A percentile compares a stretch with the other conserved stretches of the same genome.
Conservation (phyloP, 1,140 invertebrate genomes). For the Venturia canescens region DNA sequence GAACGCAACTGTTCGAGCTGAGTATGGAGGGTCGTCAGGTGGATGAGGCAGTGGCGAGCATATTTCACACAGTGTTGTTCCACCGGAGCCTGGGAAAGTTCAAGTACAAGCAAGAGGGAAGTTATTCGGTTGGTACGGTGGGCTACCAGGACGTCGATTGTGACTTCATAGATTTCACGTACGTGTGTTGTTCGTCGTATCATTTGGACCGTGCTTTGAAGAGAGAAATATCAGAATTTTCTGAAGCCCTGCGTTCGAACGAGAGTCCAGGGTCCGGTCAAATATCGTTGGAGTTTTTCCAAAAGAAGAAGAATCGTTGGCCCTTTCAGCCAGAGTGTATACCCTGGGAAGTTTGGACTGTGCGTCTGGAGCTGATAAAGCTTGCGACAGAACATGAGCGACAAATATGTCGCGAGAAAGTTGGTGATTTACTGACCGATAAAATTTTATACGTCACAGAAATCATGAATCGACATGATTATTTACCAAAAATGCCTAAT, state of each 20-base stretch:
- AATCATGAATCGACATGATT: constrained; percentile 96
- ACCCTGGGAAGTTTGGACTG: constrained; percentile 98
- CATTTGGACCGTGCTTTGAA: constrained; percentile 86
- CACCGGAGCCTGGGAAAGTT: constrained; percentile 97
- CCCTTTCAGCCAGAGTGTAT: constrained; percentile 92
- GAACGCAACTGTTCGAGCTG: constrained; percentile 92
- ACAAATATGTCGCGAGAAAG: constrained; percentile 90
- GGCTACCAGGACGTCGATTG: constrained; percentile 97
- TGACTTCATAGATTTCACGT: constrained; percentile 98
- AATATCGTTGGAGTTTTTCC: constrained; percentile 97
- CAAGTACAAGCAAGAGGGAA: constrained; percentile 94
- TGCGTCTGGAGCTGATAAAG: constrained; percentile 91
- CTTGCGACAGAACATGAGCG: constrained; percentile 92
- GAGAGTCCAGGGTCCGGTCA: constrained; percentile 86
- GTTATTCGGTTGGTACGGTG: constrained; percentile 95
- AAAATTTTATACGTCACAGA: constrained; percentile 96
- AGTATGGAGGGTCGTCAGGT: constrained; percentile 95
- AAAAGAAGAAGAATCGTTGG: constrained; percentile 93
- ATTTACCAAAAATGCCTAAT: constrained; percentile 96
- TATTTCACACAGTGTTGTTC: constrained; percentile 97
- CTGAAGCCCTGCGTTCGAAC: constrained; percentile 87
- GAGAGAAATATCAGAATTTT: constrained; percentile 90
- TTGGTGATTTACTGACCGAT: constrained; percentile 94
- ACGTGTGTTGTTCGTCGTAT: constrained; percentile 94
- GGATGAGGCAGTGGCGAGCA: constrained; percentile 94